These are phyloP conservation scores for Melanargia galathea DNA, from an alignment of 2,888 invertebrate species.

Conservation along the genomic window DNA sequence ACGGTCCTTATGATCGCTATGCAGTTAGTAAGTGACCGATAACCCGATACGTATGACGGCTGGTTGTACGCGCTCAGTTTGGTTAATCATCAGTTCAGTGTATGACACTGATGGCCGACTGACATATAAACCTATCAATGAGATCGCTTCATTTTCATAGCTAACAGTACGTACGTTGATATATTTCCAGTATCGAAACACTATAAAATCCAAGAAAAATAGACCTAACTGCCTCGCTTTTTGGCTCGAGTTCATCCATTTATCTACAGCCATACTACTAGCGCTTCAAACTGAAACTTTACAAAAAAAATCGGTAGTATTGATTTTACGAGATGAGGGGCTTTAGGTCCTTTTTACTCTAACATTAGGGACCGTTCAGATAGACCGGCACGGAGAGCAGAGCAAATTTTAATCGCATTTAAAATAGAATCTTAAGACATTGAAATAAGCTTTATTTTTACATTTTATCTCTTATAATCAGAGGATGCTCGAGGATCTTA, in stretches of 20 bases:
- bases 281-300: background rate
- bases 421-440: no score
- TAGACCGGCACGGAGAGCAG: no score
- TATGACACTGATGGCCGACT: background rate
- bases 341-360: no score
- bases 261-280: background rate
- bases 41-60: conserved; percentile 24
- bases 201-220: background rate
- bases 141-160: no score
- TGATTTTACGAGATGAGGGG: no score
- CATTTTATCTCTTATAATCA: no score
- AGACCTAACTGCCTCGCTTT: background rate
- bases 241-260: background rate
- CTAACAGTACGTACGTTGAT: no score
- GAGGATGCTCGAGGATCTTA: no score
- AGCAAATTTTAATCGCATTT: no score
- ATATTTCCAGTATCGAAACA: background rate
- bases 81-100: background rate
- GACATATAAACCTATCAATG: background rate
- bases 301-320: no score
- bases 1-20: conserved; percentile 98
- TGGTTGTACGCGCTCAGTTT: conserved; percentile 7
- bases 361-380: no score
- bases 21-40: conserved; percentile 91
- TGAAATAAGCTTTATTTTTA: no score